phyloP scores from a whole-genome alignment of 2,113 vertebrate species.

The Electrona antarctica region DNA sequence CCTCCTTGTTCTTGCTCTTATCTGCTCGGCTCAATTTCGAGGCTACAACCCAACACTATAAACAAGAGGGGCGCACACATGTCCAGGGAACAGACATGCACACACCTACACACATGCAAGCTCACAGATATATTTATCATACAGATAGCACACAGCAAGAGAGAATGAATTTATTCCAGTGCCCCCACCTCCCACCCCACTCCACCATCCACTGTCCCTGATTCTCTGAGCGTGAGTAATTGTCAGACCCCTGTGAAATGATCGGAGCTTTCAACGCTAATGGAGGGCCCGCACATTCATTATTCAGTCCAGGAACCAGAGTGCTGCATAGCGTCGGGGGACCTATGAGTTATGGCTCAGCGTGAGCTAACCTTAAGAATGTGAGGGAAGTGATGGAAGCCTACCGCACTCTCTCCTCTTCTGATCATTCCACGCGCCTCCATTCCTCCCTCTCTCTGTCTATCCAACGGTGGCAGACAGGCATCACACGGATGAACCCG shows the following conservation, averaged over 20 bases:
- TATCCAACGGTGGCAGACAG: slow-evolving; percentile 33
- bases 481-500: slow-evolving; percentile 44
- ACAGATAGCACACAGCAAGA: slow-evolving; percentile 12
- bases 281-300: slow-evolving; percentile 76
- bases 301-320: slow-evolving; percentile 75
- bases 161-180: slow-evolving; percentile 44
- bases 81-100: slow-evolving; percentile 5
- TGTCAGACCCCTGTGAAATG: slow-evolving; percentile 69
- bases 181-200: slow-evolving; percentile 20
- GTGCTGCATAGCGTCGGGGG: slow-evolving; percentile 65
- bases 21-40: background rate
- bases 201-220: slow-evolving; percentile 24
- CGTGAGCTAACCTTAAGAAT: slow-evolving; percentile 63
- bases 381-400: slow-evolving; percentile 48
- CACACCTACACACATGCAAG: slow-evolving; percentile 7
- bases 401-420: slow-evolving; percentile 50
- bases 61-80: background rate
- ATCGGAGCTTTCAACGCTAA: slow-evolving; percentile 77
- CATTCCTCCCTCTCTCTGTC: background rate
- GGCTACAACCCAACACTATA: background rate
- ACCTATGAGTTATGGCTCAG: slow-evolving; percentile 71
- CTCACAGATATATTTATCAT: slow-evolving; percentile 18
- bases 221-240: slow-evolving; percentile 65
- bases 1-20: background rate
- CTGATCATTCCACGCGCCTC: slow-evolving; percentile 31